A percentile compares a stretch with the other conserved stretches of the same genome.
phyloP scores from a whole-genome alignment of 2,113 vertebrate genomes.

The Syngnathus scovelli region DNA sequence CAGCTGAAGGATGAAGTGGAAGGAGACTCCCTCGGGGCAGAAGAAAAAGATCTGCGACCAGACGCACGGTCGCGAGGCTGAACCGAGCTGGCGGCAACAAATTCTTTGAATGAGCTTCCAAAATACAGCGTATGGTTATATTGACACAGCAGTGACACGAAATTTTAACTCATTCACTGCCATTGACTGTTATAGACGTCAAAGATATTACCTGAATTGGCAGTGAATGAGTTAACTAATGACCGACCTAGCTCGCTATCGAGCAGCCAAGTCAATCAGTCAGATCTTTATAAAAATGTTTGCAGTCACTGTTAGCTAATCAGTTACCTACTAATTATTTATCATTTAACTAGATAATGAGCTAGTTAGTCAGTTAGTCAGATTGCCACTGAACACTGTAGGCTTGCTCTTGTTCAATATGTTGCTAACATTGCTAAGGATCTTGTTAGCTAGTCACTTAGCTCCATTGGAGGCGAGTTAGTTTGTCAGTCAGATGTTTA shows the following conservation, averaged over 20 bases:
- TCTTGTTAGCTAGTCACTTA: background rate
- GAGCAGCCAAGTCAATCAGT: too few relatives aligned
- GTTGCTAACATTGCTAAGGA: background rate
- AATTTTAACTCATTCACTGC: background rate
- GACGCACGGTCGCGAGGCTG: slow-evolving; percentile 35
- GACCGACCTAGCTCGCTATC: too few relatives aligned
- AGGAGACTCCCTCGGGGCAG: slow-evolving; percentile 51
- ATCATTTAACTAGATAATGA: background rate
- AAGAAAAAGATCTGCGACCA: slow-evolving; percentile 34
- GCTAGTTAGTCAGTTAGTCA: background rate
- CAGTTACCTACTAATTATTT: background rate
- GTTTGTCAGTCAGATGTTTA: background rate
- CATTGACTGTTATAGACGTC: too few relatives aligned
- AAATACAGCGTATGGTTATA: slow-evolving; percentile 22
- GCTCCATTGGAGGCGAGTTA: background rate
- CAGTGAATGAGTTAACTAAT: too few relatives aligned
- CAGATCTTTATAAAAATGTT: too few relatives aligned
- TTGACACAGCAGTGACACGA: background rate
- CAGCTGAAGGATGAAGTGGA: slow-evolving; percentile 61
- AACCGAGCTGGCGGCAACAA: slow-evolving; percentile 27
- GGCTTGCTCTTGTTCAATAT: background rate
- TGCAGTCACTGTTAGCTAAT: background rate
- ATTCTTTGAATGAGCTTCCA: slow-evolving; percentile 31
- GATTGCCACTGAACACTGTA: background rate
- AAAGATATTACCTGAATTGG: too few relatives aligned